A percentile compares a stretch with the other conserved stretches of the same genome.
phyloP scores from a whole-genome alignment of 1,140 invertebrate genomes.

The Ceratitis capitata region DNA sequence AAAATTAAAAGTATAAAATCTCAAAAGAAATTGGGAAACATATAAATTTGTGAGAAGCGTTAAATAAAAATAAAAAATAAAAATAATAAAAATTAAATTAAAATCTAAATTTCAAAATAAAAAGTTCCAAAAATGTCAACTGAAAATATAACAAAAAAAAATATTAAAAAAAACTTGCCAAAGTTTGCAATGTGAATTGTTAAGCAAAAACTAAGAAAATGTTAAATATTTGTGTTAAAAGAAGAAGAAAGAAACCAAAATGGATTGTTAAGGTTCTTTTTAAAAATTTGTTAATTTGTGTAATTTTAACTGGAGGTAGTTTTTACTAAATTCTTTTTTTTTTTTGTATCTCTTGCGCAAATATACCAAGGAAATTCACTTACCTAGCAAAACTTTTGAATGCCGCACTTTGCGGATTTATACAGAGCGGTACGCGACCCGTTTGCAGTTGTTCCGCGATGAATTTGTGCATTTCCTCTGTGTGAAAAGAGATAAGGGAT shows the following conservation, averaged over 20 bases:
- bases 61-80: background rate
- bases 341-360: background rate
- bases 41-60: no score
- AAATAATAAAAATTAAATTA: background rate
- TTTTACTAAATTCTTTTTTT: background rate
- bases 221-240: background rate
- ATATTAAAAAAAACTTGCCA: background rate
- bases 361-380: conserved; percentile 65
- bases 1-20: no score
- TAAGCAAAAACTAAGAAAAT: conserved; percentile 1
- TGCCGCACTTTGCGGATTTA: conserved; percentile 98
- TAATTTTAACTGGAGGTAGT: background rate
- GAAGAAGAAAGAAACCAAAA: conserved; percentile 25
- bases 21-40: no score
- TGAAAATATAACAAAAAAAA: background rate
- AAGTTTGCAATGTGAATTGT: no score
- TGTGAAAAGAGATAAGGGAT: conserved; percentile 41
- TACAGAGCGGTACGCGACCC: conserved; percentile 94
- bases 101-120: background rate
- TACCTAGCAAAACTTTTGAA: conserved; percentile 99
- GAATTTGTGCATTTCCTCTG: conserved; percentile 98
- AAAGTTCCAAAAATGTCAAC: background rate
- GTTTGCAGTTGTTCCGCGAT: conserved; percentile 95
- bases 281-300: background rate
- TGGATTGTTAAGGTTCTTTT: conserved; percentile 26